A percentile compares a stretch with the other conserved stretches of the same genome.
Conservation (phyloP, 2,113 vertebrate genomes). For the Menidia beryllina region DNA sequence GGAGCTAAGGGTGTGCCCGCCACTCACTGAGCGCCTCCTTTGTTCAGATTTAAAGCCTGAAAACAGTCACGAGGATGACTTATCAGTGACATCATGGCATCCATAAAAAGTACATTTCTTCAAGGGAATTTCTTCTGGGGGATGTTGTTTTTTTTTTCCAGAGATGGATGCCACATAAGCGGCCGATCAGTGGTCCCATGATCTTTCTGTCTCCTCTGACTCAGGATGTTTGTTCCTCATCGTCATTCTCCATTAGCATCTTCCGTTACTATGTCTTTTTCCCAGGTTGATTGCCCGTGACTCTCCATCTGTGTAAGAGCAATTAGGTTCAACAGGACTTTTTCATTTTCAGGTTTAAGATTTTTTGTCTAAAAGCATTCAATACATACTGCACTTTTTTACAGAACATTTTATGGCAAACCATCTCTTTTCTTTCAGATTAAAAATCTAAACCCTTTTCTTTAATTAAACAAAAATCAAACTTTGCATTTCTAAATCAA, state of each 20-base stretch:
- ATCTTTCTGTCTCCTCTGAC: neutral
- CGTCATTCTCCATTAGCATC: neutral
- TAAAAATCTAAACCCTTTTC: too few species aligned
- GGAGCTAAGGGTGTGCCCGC: constrained; percentile 21
- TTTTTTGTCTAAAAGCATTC: too few species aligned
- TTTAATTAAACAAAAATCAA: too few species aligned
- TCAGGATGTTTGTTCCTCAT: neutral
- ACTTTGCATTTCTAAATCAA: too few species aligned
- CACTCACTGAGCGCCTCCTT: constrained; percentile 20
- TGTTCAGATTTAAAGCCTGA: neutral
- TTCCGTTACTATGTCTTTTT: neutral
- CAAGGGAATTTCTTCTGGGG: neutral
- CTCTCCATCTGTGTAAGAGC: too few species aligned
- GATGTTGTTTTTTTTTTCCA: neutral
- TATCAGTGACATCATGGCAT: constrained; percentile 11
- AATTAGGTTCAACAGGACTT: too few species aligned
- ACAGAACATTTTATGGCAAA: too few species aligned
- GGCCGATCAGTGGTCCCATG: neutral
- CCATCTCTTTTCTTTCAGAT: too few species aligned
- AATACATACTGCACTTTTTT: too few species aligned
- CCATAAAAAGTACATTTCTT: constrained; percentile 1
- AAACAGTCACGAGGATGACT: constrained; percentile 3
- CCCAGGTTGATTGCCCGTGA: neutral
- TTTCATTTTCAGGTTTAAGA: too few species aligned
- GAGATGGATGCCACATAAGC: neutral